These are phyloP conservation scores for Neocrepidodera transversa DNA, from an alignment of 2,888 invertebrate species.

Conservation along the genomic window DNA sequence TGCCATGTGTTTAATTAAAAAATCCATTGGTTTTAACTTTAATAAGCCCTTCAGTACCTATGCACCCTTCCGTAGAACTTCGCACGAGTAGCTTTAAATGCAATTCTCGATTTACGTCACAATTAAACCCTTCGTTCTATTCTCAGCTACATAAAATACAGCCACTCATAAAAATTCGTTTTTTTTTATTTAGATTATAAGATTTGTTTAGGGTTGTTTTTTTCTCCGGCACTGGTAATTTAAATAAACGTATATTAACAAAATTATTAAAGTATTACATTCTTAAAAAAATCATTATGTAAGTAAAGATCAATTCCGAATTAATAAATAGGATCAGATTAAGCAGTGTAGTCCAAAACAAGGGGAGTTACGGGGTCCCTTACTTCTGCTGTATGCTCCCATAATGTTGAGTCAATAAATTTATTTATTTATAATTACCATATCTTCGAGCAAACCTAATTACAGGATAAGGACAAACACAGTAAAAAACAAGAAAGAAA, in stretches of 20 bases:
- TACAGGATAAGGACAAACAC: too few species aligned
- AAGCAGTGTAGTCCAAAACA: too few species aligned
- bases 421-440: too few species aligned
- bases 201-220: slow-evolving; percentile 29
- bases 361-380: too few species aligned
- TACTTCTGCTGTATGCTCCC: too few species aligned
- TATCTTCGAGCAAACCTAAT: too few species aligned
- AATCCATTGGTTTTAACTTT: slow-evolving; percentile 61
- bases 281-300: not conserved
- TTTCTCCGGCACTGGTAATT: not conserved
- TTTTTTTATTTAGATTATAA: slow-evolving; percentile 38
- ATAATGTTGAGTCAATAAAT: too few species aligned
- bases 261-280: not conserved
- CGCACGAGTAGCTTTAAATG: slow-evolving; percentile 56
- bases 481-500: too few species aligned
- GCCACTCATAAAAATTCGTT: slow-evolving; percentile 37
- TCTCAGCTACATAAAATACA: slow-evolving; percentile 37
- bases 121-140: slow-evolving; percentile 29
- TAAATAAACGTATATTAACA: too few species aligned
- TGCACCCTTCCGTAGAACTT: slow-evolving; percentile 54
- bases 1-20: slow-evolving; percentile 61
- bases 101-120: slow-evolving; percentile 51
- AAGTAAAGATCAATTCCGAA: not conserved
- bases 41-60: slow-evolving; percentile 59
- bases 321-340: too few species aligned